Evolutionary conservation across 2,113 vertebrate genomes (phyloP).

Genomic region (Seriola aureovittata): DNA sequence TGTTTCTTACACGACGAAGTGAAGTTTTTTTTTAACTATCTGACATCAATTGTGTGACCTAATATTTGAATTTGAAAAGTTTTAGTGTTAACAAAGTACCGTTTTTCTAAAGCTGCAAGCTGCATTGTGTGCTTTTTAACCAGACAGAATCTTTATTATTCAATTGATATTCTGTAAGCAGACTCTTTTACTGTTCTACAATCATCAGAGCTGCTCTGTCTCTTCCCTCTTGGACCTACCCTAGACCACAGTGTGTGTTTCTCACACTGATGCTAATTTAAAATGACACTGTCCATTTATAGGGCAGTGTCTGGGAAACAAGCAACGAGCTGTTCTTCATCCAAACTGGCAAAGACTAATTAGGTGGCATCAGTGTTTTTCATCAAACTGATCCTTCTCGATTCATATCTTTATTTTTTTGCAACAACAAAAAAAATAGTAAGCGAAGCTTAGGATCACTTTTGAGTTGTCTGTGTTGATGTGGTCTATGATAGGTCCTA

Average conservation of each 20-base stretch:
- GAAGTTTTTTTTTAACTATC: conserved; percentile 39
- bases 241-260: conserved; percentile 76
- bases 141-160: conserved; percentile 66
- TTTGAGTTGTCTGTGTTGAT: conserved; percentile 4
- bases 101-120: conserved; percentile 45
- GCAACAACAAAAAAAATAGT: background rate
- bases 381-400: background rate
- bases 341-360: conserved; percentile 21
- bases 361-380: background rate
- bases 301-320: conserved; percentile 38
- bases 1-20: background rate
- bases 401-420: background rate
- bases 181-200: conserved; percentile 72
- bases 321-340: conserved; percentile 46
- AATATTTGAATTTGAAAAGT: conserved; percentile 16
- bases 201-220: conserved; percentile 80
- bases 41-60: conserved; percentile 44
- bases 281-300: conserved; percentile 53
- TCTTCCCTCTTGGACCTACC: conserved; percentile 80
- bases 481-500: conserved; percentile 84
- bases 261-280: conserved; percentile 56
- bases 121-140: conserved; percentile 68
- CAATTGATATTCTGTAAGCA: conserved; percentile 73
- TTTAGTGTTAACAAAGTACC: conserved; percentile 4
- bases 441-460: background rate